These are phyloP conservation scores for Athetis lepigone DNA, from an alignment of 2,888 invertebrate species.

Conservation along the genomic window DNA sequence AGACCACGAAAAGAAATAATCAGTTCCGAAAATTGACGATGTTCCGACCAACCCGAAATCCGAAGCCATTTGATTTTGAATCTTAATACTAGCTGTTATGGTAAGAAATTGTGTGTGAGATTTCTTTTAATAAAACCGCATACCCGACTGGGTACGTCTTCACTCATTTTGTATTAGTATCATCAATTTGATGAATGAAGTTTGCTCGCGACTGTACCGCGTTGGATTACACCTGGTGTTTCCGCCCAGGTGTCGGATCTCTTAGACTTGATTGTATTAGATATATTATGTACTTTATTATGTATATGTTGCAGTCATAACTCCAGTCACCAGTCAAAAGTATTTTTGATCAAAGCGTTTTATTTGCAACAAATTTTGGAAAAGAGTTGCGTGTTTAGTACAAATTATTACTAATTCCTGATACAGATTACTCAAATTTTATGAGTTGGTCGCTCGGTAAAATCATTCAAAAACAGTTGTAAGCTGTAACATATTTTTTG, in stretches of 20 bases:
- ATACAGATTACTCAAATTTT: no score
- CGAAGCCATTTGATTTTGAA: conserved; percentile 8
- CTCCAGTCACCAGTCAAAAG: no score
- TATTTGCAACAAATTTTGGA: no score
- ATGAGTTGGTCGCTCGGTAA: no score
- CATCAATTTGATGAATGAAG: conserved; percentile 57
- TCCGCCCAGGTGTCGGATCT: conserved; percentile 64
- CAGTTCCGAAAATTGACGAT: conserved; percentile 44
- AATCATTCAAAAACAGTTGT: no score
- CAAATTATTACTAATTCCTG: no score
- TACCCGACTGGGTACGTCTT: conserved; percentile 46
- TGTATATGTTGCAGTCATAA: no score
- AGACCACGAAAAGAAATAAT: conserved; percentile 41
- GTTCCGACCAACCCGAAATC: conserved; percentile 16
- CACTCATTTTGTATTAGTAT: conserved; percentile 57
- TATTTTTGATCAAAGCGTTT: no score
- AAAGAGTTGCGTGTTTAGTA: no score
- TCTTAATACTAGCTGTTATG: conserved; percentile 11
- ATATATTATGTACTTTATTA: conserved; percentile 24
- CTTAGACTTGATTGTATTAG: conserved; percentile 41
- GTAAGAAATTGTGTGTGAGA: conserved; percentile 17
- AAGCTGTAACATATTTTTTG: no score
- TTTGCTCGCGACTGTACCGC: conserved; percentile 55
- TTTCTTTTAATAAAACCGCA: conserved; percentile 57
- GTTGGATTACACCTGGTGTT: conserved; percentile 60